Base-by-base conservation (phyloP, 2,888 invertebrate genomes). In the Drosophila recens region DNA sequence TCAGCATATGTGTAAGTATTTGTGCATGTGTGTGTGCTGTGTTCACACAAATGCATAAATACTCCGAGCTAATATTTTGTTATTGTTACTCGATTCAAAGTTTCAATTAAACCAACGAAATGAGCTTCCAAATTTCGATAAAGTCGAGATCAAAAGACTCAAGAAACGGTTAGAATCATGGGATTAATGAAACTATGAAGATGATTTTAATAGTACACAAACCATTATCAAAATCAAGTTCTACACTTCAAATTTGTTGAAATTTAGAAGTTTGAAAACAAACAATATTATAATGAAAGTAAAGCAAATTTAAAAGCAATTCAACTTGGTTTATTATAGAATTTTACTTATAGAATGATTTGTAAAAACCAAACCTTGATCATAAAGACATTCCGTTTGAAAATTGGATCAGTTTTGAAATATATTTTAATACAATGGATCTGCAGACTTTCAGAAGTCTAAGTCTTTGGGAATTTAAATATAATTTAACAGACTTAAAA, bases 11-110 rank as follows among this genome's bases (percentile, higher is more conserved):
- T 8, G n/a, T 42, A 15, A 45, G 11, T 52, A 51, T 54, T 9
- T 59, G 52, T 46, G 46, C 11, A 34, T 33, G 45, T 45, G 23
- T 45, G 23, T 15, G 10, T 34, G 46, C 34, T 65, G 33, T 68
- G 63, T 33, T 49, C 27, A 40, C 13, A 38, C 27, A 40, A 51
- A 69, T 72, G 80, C 59, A 68, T 43, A 56, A 75, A 74, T 67
- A 77, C 69, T 61, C 72, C 67, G 78, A 67, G 73, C 67, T 82
- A 82, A 75, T 68, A 74, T 78, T 80, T 85, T 76, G 67, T 64
- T 75, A 67, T 65, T 67, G 57, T 59, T 67, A 65, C 48, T 68
- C 36, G 68, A 71, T 78, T 54, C 63, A 56, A 62, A 65, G 65
- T 52, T 79, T 72, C 72, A 72, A 87, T 69, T 84, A 72, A 82